These are phyloP conservation scores for Erebia epiphron DNA, from an alignment of 2,888 invertebrate genomes.

Conservation along the genomic window DNA sequence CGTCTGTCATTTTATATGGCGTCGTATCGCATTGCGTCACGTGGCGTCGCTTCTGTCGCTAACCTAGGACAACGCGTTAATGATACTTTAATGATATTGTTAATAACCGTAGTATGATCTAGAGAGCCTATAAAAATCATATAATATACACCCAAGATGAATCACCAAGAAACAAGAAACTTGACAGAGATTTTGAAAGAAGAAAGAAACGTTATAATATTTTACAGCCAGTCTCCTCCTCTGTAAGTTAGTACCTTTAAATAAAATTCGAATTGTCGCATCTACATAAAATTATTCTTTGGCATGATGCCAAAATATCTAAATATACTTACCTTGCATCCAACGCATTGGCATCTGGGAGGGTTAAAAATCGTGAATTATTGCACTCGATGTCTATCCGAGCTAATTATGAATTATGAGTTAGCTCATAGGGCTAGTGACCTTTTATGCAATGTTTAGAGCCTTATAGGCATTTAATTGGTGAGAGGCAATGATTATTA, in stretches of 20 bases:
- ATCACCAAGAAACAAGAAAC: not conserved
- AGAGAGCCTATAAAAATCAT: too few relatives aligned
- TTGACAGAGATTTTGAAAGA: not conserved
- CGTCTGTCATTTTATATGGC: too few relatives aligned
- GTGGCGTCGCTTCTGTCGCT: too few relatives aligned
- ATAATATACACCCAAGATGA: not conserved
- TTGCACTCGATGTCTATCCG: conserved; percentile 52
- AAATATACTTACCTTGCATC: conserved; percentile 33
- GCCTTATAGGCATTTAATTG: conserved; percentile 15
- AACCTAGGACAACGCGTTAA: too few relatives aligned
- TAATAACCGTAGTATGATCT: too few relatives aligned
- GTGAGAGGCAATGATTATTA: not conserved
- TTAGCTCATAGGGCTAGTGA: conserved; percentile 14
- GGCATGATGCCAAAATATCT: conserved; percentile 34
- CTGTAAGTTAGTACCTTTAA: not conserved
- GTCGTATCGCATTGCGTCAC: too few relatives aligned
- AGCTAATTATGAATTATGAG: conserved; percentile 69
- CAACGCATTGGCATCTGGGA: conserved; percentile 40
- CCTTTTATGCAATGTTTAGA: conserved; percentile 12
- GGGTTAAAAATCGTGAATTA: conserved; percentile 76
- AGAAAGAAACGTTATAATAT: not conserved
- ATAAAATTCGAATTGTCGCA: not conserved
- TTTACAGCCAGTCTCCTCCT: not conserved
- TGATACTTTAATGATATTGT: too few relatives aligned
- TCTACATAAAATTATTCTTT: conserved; percentile 32